Percentiles rank a stretch among this genome's conserved stretches.
Evolutionary conservation across 2,888 invertebrate genomes (phyloP).

Genomic region (Aphodius sticticus): DNA sequence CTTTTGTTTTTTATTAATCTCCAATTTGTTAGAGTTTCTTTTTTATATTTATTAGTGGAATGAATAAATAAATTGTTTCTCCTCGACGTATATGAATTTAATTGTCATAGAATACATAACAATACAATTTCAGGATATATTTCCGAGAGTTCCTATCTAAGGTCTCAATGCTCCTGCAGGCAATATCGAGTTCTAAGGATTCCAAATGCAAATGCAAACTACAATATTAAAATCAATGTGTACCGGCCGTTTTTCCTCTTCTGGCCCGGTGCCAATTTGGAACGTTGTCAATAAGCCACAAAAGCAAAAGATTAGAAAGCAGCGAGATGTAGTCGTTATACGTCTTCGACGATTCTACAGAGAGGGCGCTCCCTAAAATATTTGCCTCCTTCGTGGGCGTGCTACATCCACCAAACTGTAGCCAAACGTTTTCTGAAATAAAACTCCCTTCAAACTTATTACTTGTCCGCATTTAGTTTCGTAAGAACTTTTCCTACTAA

Average conservation of each 20-base stretch:
- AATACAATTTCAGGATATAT: too few species aligned
- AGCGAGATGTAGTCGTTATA: neutral
- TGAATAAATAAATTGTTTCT: too few species aligned
- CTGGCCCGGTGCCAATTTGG: constrained; percentile 19
- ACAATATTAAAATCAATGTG: neutral
- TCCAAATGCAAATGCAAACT: neutral
- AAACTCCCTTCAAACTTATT: neutral
- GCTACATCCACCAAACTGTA: neutral
- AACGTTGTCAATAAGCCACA: constrained; percentile 16
- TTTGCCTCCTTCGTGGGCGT: neutral
- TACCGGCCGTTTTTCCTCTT: neutral
- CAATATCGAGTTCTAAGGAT: neutral
- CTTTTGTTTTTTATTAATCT: too few species aligned
- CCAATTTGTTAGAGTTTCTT: too few species aligned
- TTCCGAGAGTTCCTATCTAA: neutral
- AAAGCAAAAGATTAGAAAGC: constrained; percentile 4
- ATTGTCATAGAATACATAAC: too few species aligned
- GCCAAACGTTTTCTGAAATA: neutral
- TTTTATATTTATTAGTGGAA: too few species aligned
- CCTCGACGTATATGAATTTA: too few species aligned
- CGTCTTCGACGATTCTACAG: neutral
- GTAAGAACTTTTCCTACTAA: neutral
- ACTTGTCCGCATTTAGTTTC: neutral
- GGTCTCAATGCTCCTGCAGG: neutral
- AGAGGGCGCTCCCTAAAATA: neutral